Base-by-base conservation (phyloP, 2,113 vertebrate genomes). In the Meleagris gallopavo region DNA sequence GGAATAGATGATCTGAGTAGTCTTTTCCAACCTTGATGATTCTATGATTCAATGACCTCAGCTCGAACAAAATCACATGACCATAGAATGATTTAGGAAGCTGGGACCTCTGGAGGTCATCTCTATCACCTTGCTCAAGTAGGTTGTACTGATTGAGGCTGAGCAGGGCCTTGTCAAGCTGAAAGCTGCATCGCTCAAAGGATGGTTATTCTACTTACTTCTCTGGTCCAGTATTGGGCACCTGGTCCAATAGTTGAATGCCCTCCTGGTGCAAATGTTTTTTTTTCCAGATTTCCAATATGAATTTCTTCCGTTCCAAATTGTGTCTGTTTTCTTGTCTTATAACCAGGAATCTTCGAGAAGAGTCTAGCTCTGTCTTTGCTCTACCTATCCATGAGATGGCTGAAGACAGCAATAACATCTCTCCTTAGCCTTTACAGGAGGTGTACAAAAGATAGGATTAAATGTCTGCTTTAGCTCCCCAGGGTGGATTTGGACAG, bases 391-490 rank as follows among this genome's bases (percentile, higher is more conserved):
- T 87, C 50, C 13, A 18, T 34, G 61, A 86, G 32, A 43, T 90
- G 57, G 25, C 80, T 93, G 41, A 92, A 78, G 57, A 81, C 34
- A 90, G 29, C 50, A 60, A 4, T 64, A 75, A 64, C 46, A 64
- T 71, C 38, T 75, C 17, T 21, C 46, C 20, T 30, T 69, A 61
- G 64, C 21, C 61, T 94, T 88, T 81, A n/a, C 5, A 96, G 43
- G 52, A 88, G 6, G 13, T 81, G 7, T 88, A 64, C 41, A 64
- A 86, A 93, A 80, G 6, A 38, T 46, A 83, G 34, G 57, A 71
- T 83, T 90, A 83, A 88, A 93, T 64, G 25, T 64, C 85, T 88
- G 55, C 60, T 83, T 6, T 67, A n/a, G 45, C 36, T 88, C 30
- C 40, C 30, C 12, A 11, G 58, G 41, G 64, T 85, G 41, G 55